Percentiles rank a stretch among this genome's conserved stretches.
These are phyloP conservation scores for Sciurus carolinensis DNA, from an alignment of 2,797 vertebrate genomes.

Conservation along the genomic window DNA sequence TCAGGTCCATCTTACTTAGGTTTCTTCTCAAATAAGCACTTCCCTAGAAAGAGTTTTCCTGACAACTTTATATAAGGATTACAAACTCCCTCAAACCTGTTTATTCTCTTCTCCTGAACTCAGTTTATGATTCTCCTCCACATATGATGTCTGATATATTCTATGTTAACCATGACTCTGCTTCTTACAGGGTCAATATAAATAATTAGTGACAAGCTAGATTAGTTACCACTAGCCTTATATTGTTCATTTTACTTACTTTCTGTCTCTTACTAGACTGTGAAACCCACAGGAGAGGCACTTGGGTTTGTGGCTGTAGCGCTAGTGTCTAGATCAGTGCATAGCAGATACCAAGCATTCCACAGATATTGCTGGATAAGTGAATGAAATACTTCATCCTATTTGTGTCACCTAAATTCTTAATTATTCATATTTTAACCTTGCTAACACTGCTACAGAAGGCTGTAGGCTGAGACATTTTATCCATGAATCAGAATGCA, in stretches of 20 bases:
- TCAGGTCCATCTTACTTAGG: background rate
- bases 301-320: background rate
- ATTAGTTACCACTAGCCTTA: background rate
- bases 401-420: background rate
- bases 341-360: background rate
- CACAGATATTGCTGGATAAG: background rate
- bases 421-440: constrained; percentile 15
- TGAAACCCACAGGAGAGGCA: background rate
- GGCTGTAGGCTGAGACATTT: background rate
- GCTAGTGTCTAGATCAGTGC: background rate
- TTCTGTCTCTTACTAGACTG: background rate
- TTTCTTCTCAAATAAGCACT: background rate
- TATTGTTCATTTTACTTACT: background rate
- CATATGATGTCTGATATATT: too few species aligned
- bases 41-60: background rate
- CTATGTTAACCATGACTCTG: too few species aligned
- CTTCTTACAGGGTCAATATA: too few species aligned
- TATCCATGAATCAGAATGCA: background rate
- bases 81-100: background rate
- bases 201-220: too few species aligned
- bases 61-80: background rate
- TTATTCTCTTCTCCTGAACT: background rate
- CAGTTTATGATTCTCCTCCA: background rate
- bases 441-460: background rate
- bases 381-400: background rate